Evolutionary conservation across 2,888 invertebrate species (phyloP).

Genomic region (Xestoiulus laeticollis): DNA sequence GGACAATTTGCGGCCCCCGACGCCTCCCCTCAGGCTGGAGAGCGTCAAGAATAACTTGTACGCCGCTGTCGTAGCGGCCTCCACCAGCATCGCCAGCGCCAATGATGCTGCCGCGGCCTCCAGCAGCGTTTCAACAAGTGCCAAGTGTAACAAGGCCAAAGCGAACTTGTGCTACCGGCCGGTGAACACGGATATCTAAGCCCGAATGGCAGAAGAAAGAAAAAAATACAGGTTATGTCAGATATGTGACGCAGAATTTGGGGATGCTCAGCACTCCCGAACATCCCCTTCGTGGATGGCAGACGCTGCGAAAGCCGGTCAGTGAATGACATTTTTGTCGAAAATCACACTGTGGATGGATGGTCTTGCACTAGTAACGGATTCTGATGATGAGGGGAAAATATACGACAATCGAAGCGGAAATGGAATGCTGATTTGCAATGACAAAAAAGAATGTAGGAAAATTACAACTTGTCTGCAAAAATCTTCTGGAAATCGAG

Average conservation of each 20-base stretch:
- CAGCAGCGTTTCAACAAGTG: background rate
- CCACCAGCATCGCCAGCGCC: background rate
- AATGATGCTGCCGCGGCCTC: background rate
- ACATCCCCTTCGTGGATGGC: background rate
- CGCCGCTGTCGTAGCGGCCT: constrained; percentile 16
- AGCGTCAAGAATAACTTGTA: constrained; percentile 62
- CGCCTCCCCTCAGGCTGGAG: constrained; percentile 71
- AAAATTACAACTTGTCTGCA: no score
- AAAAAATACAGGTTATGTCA: background rate
- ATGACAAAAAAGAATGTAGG: no score
- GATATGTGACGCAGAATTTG: background rate
- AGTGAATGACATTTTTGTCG: background rate
- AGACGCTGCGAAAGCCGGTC: background rate
- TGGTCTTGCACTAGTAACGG: background rate
- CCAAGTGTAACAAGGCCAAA: constrained; percentile 11
- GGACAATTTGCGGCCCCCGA: constrained; percentile 68
- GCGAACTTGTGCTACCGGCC: background rate
- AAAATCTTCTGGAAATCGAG: no score
- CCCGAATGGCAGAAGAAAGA: background rate
- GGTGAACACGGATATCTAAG: background rate
- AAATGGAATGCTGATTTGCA: no score
- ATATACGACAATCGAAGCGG: no score
- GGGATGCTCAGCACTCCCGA: background rate
- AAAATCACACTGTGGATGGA: background rate
- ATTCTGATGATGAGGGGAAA: background rate